Evolutionary conservation across 2,888 invertebrate species (phyloP).

Genomic region (Cephus pulcher): DNA sequence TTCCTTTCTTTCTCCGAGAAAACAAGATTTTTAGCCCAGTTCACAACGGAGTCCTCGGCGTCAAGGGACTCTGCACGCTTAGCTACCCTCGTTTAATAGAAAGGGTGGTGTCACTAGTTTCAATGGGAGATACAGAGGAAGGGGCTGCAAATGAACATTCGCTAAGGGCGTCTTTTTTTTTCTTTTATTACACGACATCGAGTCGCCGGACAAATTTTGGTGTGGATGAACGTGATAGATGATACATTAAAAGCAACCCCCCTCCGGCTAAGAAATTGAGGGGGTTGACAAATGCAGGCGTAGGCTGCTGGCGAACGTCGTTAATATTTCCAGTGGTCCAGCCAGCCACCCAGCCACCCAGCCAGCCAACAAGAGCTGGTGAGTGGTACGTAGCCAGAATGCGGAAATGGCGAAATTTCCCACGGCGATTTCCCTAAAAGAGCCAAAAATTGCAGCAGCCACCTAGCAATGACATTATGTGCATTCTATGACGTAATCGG

Average conservation of each 20-base stretch:
- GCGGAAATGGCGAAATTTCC: not conserved
- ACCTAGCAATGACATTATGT: not conserved
- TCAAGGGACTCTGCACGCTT: too few species aligned
- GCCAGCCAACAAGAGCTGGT: not conserved
- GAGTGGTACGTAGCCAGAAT: conserved; percentile 14
- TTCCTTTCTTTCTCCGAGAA: too few species aligned
- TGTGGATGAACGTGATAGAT: not conserved
- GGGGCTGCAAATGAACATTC: too few species aligned
- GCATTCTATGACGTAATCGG: too few species aligned
- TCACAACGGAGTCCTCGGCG: too few species aligned
- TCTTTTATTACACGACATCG: too few species aligned
- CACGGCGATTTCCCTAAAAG: not conserved
- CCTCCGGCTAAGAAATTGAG: conserved; percentile 11
- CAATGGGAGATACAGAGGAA: too few species aligned
- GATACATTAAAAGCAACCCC: not conserved
- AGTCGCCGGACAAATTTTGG: too few species aligned
- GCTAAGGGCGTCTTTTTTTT: too few species aligned
- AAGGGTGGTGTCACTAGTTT: too few species aligned
- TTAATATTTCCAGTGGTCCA: conserved; percentile 18
- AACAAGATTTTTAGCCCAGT: too few species aligned
- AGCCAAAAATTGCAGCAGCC: not conserved
- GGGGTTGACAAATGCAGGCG: conserved; percentile 15
- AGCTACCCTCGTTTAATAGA: too few species aligned
- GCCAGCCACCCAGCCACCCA: not conserved
- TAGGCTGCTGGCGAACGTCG: conserved; percentile 5